A percentile compares a stretch with the other conserved stretches of the same genome.
phyloP scores from a whole-genome alignment of 2,888 invertebrate genomes.

The Xanthia togata region DNA sequence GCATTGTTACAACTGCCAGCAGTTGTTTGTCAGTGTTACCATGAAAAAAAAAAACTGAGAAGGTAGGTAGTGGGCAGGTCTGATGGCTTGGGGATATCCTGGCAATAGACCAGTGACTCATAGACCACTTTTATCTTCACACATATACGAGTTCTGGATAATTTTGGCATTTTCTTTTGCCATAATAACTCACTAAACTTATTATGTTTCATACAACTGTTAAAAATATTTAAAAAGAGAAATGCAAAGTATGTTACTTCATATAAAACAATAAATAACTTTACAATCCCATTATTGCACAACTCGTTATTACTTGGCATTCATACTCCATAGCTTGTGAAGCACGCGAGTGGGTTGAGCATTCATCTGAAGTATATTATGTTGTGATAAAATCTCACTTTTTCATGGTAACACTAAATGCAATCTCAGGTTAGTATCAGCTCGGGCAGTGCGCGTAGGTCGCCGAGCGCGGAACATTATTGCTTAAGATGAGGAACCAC shows the following conservation, averaged over 20 bases:
- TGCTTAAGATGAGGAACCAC: conserved; percentile 57
- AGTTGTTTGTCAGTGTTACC: conserved; percentile 70
- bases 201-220: conserved; percentile 28
- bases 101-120: conserved; percentile 17
- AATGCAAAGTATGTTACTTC: conserved; percentile 30
- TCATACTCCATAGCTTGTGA: conserved; percentile 4
- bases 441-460: conserved; percentile 75
- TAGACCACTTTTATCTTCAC: not conserved
- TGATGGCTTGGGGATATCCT: conserved; percentile 13
- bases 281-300: conserved; percentile 30
- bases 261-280: conserved; percentile 34
- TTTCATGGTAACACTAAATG: conserved; percentile 56
- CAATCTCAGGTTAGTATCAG: conserved; percentile 68
- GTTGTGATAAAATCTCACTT: conserved; percentile 8
- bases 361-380: not conserved
- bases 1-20: conserved; percentile 78
- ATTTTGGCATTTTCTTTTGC: conserved; percentile 7
- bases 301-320: conserved; percentile 23
- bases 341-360: not conserved
- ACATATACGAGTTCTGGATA: not conserved
- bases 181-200: conserved; percentile 14
- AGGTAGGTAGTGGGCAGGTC: conserved; percentile 20
- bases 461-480: conserved; percentile 69
- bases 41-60: conserved; percentile 49
- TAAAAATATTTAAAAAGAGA: conserved; percentile 34